A percentile compares a stretch with the other conserved stretches of the same genome.
Evolutionary conservation across 2,113 vertebrate genomes (phyloP).

Genomic region (Aspiorhynchus laticeps): DNA sequence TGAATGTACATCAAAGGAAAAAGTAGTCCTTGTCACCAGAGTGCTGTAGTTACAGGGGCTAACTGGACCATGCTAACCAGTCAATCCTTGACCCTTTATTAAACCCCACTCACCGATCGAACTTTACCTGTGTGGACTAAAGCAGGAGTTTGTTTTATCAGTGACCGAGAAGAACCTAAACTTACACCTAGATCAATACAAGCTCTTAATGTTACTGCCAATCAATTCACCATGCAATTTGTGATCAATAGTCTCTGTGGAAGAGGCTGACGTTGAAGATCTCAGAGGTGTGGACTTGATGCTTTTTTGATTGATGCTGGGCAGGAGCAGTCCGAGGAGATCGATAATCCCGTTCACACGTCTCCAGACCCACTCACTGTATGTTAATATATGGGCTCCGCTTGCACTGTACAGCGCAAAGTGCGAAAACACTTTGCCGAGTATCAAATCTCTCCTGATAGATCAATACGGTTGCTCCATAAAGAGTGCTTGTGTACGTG

Average conservation of each 20-base stretch:
- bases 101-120: background rate
- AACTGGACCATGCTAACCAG: background rate
- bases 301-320: slow-evolving; percentile 27
- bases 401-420: slow-evolving; percentile 36
- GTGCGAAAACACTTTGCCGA: slow-evolving; percentile 55
- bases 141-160: slow-evolving; percentile 38
- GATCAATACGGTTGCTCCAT: slow-evolving; percentile 44
- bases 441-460: slow-evolving; percentile 52
- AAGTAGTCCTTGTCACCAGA: background rate
- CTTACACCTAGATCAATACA: slow-evolving; percentile 21
- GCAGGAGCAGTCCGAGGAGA: slow-evolving; percentile 7
- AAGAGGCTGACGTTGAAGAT: slow-evolving; percentile 28
- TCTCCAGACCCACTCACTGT: slow-evolving; percentile 43
- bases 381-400: slow-evolving; percentile 47
- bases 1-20: background rate
- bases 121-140: background rate
- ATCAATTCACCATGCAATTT: slow-evolving; percentile 29
- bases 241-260: slow-evolving; percentile 29
- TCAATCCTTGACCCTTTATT: background rate
- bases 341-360: slow-evolving; percentile 53
- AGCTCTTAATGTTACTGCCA: slow-evolving; percentile 38
- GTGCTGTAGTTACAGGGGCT: background rate
- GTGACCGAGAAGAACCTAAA: slow-evolving; percentile 20
- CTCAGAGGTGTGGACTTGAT: slow-evolving; percentile 16
- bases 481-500: slow-evolving; percentile 32